Evolutionary conservation across 2,888 invertebrate genomes (phyloP).

Genomic region (Papilio elwesi): DNA sequence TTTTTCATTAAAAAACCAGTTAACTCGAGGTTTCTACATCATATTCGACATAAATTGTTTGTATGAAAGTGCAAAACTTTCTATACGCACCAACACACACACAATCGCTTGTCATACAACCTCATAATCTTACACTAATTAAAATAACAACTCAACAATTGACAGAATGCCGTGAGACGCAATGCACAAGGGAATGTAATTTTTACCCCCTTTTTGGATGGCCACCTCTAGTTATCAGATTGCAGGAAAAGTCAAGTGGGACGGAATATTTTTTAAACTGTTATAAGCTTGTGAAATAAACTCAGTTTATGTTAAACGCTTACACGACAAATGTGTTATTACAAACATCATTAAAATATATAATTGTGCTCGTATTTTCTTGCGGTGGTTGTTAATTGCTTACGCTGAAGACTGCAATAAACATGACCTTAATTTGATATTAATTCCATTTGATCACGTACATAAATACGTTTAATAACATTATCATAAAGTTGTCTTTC

Average conservation of each 20-base stretch:
- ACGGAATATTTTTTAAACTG: no score
- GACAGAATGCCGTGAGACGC: no score
- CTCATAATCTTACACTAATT: not conserved
- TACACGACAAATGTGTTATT: not conserved
- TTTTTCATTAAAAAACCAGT: conserved; percentile 7
- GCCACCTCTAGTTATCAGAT: no score
- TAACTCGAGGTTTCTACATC: not conserved
- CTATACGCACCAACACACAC: not conserved
- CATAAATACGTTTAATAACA: not conserved
- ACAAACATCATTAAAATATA: not conserved
- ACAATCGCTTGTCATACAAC: not conserved
- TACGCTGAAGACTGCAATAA: conserved; percentile 1
- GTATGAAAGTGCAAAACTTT: not conserved
- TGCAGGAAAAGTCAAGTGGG: no score
- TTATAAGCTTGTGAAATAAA: not conserved
- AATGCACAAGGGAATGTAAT: no score
- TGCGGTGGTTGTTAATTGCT: not conserved
- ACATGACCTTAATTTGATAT: conserved; percentile 15
- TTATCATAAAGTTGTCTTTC: no score
- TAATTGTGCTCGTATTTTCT: conserved; percentile 7
- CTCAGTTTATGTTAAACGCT: no score
- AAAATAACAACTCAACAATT: no score
- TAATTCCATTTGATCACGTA: not conserved
- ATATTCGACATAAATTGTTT: not conserved
- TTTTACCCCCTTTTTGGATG: no score